Percentiles rank a stretch among this genome's conserved stretches.
phyloP scores from a whole-genome alignment of 1,140 invertebrate genomes.

The silkworm (Bombyx mori) region ASM3026992v2 NC_085124.1:10092001-10092500 shows the following conservation, averaged over 20 bases:
- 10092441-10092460: no score
- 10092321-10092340: no score
- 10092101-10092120: constrained; percentile 62
- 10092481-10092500: no score
- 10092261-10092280: no score
- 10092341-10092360: no score
- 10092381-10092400: no score
- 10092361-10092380: no score
- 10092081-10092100: constrained; percentile 64
- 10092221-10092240: constrained; percentile 27
- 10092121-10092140: constrained; percentile 27
- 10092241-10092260: not conserved
- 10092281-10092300: no score
- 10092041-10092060: constrained; percentile 5
- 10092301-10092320: no score
- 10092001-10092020: constrained; percentile 18
- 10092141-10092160: constrained; percentile 32
- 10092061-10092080: constrained; percentile 47
- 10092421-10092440: no score
- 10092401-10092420: no score
- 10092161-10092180: constrained; percentile 36
- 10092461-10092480: no score
- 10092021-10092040: constrained; percentile 27
- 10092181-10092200: constrained; percentile 19
- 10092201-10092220: constrained; percentile 38